A percentile compares a stretch with the other conserved stretches of the same genome.
phyloP scores from a whole-genome alignment of 1,140 invertebrate genomes.

The Globodera rostochiensis region DNA sequence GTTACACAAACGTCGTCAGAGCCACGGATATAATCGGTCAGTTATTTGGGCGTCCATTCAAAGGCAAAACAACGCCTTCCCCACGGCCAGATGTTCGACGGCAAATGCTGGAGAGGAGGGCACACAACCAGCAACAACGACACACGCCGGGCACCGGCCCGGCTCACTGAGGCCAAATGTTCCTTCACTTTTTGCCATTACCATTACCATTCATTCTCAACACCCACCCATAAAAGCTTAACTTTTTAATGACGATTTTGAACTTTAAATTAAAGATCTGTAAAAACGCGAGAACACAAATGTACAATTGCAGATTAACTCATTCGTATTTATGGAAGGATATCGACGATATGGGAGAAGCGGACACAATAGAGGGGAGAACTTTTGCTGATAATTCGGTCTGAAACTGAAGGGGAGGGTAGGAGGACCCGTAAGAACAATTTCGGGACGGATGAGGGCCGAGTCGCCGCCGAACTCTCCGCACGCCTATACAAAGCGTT shows the following conservation, averaged over 20 bases:
- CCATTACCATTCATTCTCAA: neutral
- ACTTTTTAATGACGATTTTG: neutral
- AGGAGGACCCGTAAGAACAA: no score
- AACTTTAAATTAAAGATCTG: no score
- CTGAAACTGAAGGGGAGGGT: no score
- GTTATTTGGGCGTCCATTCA: neutral
- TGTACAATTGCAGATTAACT: no score
- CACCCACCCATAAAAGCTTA: neutral
- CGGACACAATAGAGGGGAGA: no score
- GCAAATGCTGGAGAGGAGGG: neutral
- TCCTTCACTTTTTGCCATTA: neutral
- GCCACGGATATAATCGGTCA: conserved; percentile 16
- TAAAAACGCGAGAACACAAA: no score
- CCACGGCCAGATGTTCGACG: neutral
- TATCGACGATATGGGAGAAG: no score
- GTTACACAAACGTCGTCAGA: conserved; percentile 19
- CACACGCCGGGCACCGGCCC: neutral
- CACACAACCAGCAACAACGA: neutral
- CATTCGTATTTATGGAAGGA: no score
- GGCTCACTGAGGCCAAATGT: neutral
- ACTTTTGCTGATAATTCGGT: no score
- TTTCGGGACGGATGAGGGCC: no score
- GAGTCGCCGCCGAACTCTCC: no score
- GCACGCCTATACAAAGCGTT: no score
- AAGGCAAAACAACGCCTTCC: neutral